Evolutionary conservation across 2,888 invertebrate genomes (phyloP), one percentile per base, ranked within the genome.

Genomic region (Pimpla rufipes): DNA sequence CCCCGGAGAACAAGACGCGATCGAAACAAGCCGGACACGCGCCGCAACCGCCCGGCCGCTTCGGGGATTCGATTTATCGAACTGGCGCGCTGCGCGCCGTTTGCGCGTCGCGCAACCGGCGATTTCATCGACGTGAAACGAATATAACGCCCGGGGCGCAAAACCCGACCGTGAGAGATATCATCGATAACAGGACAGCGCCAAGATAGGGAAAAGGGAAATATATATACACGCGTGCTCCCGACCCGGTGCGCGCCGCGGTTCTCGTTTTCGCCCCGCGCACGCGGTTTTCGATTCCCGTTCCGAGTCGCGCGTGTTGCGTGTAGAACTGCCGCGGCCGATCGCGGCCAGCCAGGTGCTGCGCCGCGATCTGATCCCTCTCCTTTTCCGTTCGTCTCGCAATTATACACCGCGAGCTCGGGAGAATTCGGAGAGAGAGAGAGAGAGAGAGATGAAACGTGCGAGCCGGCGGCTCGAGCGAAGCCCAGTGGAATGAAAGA

Each of bases 261-360:
- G 35, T 40, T 76, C 52, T 73, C 16, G 55, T 73, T 47, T 21
- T 11, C 42, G 40, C 45, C 35, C n/a, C n/a, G n/a, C n/a, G n/a
- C n/a, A n/a, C n/a, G n/a, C 47, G 35, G 35, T 78, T 81, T 52
- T 50, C 62, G 83, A 77, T 83, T 77, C 73, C 67, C 37, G 57
- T 55, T n/a, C 47, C 76, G 42, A 75, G 79, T 35, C 55, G 18
- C 21, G 47, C 47, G 18, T 7, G 55, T 80, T 83, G 83, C 83
- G 80, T 77, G 79, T 55, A 59, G 40, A 68, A 47, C 42, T 45
- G 52, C n/a, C 2, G 11, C 13, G 1, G 23, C 45, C 79, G 77
- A 71, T 80, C 76, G 29, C 29, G 55, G 21, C 16, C 40, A 62
- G 79, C 83, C 83, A 83, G 83, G 83, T 83, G 83, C 79, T 81